Evolutionary conservation across 23 tunicate species (phyloP), one percentile per base, ranked within the genome.

Genomic region (Ascidia mentula): DNA sequence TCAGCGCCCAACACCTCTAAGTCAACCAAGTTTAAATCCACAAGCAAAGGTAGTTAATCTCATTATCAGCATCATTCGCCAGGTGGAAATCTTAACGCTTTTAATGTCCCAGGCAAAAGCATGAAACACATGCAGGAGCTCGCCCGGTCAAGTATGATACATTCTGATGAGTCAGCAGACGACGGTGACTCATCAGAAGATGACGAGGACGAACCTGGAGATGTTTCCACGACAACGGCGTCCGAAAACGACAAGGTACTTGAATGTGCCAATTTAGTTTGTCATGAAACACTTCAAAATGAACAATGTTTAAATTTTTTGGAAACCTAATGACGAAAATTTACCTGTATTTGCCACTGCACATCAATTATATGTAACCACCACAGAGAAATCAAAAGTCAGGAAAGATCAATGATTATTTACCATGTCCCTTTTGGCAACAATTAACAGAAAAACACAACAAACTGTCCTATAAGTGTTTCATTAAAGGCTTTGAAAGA

Each of bases 41-140:
- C 89, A 1, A 85, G 89, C 35, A 85, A 85, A 85, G 89, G 89
- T 85, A 71, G 82, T 84, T 7, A 69, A 18, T 40, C 7, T 6
- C 77, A 9, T 42, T 15, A 42, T 42, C 15, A 15, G 12, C 15
- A 42, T 9, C 53, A 42, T 42, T 9, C 65, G 13, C 65, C 2
- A 53, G 22, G 7, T n/a, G n/a, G n/a, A n/a, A n/a, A n/a, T n/a
- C n/a, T n/a, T n/a, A n/a, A n/a, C n/a, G n/a, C n/a, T n/a, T n/a
- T n/a, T n/a, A n/a, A n/a, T n/a, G n/a, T n/a, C n/a, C n/a, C 80
- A 91, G 97, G 97, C 38, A 91, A 91, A 69, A 88, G 86, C 71
- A 60, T 91, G 77, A 59, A 87, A 32, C 76, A 86, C 73, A 86
- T 91, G 97, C 97, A 86, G 60, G 79, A 90, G 71, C 70, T 86